A percentile compares a stretch with the other conserved stretches of the same genome.
These are phyloP conservation scores for Homarus americanus DNA, from an alignment of 1,140 invertebrate species.

Conservation along the genomic window DNA sequence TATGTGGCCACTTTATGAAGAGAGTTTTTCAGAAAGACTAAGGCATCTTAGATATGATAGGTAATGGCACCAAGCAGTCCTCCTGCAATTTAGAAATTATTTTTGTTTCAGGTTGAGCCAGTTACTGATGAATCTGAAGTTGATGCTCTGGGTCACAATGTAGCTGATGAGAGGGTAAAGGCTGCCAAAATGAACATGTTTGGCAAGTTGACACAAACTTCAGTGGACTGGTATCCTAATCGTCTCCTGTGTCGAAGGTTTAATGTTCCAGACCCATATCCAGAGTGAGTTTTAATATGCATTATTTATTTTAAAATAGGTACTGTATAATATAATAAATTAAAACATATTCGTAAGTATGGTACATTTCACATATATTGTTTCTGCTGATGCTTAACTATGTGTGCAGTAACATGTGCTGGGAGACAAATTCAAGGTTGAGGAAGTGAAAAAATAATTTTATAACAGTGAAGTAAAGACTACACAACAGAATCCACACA, in stretches of 20 bases:
- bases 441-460: no score
- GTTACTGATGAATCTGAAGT: neutral
- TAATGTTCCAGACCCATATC: slow-evolving; percentile 93
- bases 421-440: no score
- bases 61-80: neutral
- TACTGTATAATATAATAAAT: no score
- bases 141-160: slow-evolving; percentile 7
- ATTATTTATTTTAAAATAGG: neutral
- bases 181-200: slow-evolving; percentile 90
- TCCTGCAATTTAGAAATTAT: neutral
- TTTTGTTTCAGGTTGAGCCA: neutral
- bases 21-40: neutral
- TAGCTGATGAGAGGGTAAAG: slow-evolving; percentile 77
- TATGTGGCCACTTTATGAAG: no score
- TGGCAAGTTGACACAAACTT: slow-evolving; percentile 87
- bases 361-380: no score
- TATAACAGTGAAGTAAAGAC: no score
- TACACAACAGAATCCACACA: no score
- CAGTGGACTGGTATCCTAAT: slow-evolving; percentile 90
- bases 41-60: neutral
- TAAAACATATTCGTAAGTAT: no score
- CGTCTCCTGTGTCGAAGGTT: slow-evolving; percentile 93
- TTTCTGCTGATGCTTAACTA: no score
- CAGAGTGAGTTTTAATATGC: slow-evolving; percentile 78
- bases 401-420: no score